Base-by-base conservation (phyloP, 1,140 invertebrate species). In the Spodoptera frugiperda region DNA sequence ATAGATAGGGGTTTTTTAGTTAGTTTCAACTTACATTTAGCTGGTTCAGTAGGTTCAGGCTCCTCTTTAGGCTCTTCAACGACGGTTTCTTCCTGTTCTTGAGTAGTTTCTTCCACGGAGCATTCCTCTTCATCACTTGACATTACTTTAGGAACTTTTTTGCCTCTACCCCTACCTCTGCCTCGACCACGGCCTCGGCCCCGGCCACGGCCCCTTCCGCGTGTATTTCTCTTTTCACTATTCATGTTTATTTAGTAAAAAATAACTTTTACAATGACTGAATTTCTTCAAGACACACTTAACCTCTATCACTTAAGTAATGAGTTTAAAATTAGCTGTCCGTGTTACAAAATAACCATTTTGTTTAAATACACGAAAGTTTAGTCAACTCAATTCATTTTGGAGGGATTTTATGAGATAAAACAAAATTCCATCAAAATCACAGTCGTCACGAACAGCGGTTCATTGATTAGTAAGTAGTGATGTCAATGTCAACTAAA, bases 111-210 rank as follows among this genome's bases (percentile, higher is more conserved):
- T 76, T 96, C 95, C 3, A 94, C 82, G 55, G 95, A 95, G 82
- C 95, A 96, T 49, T 96, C 95, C 85, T 97, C 96, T 87, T 97
- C 96, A 81, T 97, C 96, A 82, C 96, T 97, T 81, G 96, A 96
- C 80, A 97, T 96, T 19, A 96, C 95, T 94, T 97, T 97, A 2
- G 96, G 95, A 17, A 96, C 95, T 91, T 97, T 97, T 85, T 97
- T 97, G 4, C 96, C 95, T 77, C 96, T 92, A 54, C 96, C 95
- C 77, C 96, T 91, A 51, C 96, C 96, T 74, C 96, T 94, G 10
- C 96, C 95, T 77, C 96, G 91, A 21, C 96, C 96, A 53, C 96
- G 94, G 15, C 96, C 96, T 72, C 97, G 93, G 2, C 96, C 96
- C 19, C 97, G 95, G 12, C 96, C 95, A 10, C 95, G 90, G 8